Evolutionary conservation across 2,888 invertebrate species (phyloP).

Genomic region (Lottia gigantea): DNA sequence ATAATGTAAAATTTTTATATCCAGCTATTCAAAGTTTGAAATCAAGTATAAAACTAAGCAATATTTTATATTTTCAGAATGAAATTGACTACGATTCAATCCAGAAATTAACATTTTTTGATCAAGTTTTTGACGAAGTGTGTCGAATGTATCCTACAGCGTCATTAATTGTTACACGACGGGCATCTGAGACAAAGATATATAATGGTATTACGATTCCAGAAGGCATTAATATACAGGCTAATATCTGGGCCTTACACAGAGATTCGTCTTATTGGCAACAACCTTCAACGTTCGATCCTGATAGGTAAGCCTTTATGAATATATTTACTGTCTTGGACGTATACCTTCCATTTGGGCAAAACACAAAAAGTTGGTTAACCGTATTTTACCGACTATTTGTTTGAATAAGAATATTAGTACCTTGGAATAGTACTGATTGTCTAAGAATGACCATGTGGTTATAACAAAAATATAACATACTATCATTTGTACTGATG

Average conservation of each 20-base stretch:
- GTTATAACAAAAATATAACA: too few relatives aligned
- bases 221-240: conserved; percentile 55
- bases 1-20: too few relatives aligned
- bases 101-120: conserved; percentile 63
- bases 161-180: conserved; percentile 53
- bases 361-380: too few relatives aligned
- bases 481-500: too few relatives aligned
- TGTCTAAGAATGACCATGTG: neutral
- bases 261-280: conserved; percentile 51
- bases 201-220: conserved; percentile 49
- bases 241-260: conserved; percentile 57
- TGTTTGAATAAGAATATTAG: neutral
- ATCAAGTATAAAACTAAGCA: too few relatives aligned
- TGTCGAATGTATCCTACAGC: conserved; percentile 68
- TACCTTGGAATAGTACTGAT: neutral
- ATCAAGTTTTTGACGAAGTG: conserved; percentile 68
- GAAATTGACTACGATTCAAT: conserved; percentile 63
- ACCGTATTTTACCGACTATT: too few relatives aligned
- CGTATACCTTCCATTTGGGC: too few relatives aligned
- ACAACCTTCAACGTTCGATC: conserved; percentile 47
- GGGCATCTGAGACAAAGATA: conserved; percentile 40
- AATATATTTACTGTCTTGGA: too few relatives aligned
- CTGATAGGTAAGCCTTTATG: conserved; percentile 44
- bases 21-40: too few relatives aligned
- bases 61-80: conserved; percentile 26